Evolutionary conservation across 1,140 invertebrate genomes (phyloP).

Genomic region (Zophobas atratus): DNA sequence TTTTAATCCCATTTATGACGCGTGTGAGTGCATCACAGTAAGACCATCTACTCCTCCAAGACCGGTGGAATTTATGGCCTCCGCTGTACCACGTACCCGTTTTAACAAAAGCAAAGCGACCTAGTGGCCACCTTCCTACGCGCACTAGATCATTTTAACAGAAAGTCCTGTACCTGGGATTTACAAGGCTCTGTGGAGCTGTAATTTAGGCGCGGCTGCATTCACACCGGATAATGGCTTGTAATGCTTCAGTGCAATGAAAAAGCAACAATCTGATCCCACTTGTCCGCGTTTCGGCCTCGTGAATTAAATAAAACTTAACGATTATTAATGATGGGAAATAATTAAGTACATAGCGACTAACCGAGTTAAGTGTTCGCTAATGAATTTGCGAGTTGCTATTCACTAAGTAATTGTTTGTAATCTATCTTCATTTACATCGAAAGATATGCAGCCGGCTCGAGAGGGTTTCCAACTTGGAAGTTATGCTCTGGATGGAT

Average conservation of each 20-base stretch:
- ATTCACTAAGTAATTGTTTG: constrained; percentile 24
- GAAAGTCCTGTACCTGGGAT: constrained; percentile 41
- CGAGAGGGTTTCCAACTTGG: constrained; percentile 4
- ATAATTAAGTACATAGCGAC: constrained; percentile 31
- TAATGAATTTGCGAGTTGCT: constrained; percentile 35
- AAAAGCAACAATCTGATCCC: background rate
- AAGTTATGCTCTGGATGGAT: background rate
- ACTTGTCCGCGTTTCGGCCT: background rate
- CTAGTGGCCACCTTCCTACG: constrained; percentile 29
- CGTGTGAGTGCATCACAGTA: background rate
- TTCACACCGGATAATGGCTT: constrained; percentile 33
- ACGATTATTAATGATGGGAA: constrained; percentile 27
- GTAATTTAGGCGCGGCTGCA: constrained; percentile 44
- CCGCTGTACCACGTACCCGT: constrained; percentile 29
- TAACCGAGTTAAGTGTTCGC: constrained; percentile 32
- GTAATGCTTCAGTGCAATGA: constrained; percentile 4
- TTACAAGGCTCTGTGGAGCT: constrained; percentile 34
- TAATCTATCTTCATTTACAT: constrained; percentile 38
- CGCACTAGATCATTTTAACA: constrained; percentile 47
- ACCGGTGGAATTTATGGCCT: constrained; percentile 15
- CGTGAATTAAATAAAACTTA: constrained; percentile 1
- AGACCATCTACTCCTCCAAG: background rate
- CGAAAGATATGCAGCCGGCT: constrained; percentile 12
- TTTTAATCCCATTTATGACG: constrained; percentile 13
- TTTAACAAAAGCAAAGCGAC: constrained; percentile 25